Evolutionary conservation across 2,888 invertebrate genomes (phyloP), one percentile per base, ranked within the genome.

Genomic region (Cheiracanthium punctorium): DNA sequence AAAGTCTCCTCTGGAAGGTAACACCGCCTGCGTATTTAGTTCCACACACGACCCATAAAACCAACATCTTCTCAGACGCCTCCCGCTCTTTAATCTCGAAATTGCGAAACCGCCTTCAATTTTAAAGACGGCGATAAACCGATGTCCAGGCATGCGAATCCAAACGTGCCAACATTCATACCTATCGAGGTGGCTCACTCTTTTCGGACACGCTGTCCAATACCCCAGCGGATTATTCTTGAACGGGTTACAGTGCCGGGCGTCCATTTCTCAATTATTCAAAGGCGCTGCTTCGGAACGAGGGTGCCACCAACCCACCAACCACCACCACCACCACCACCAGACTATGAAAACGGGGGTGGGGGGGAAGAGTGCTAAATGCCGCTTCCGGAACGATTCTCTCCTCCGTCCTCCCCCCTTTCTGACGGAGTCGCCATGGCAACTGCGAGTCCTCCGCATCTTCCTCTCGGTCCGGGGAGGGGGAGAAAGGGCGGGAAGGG

Each of bases 391-490:
- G n/a, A 37, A 37, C 37, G 37, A 37, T 48, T 48, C 43, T 37
- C 43, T 48, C 43, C 43, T 48, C 43, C 14, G 10, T 10, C 37
- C 37, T 10, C 4, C 10, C 43, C 43, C 14, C 14, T 48, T 17
- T 2, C 2, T 17, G 14, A 2, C 43, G 17, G 43, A 1, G 65
- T 77, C 72, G 17, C 72, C 52, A 65, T 77, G 71, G 77, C 72
- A 72, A 82, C 82, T n/a, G 71, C 65, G 71, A 41, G 14, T 17
- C 14, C 43, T 48, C 43, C 43, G 43, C 43, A 48, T 48, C 43
- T 48, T 48, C 43, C 43, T 67, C 76, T 76, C 48, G 67, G 48
- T 43, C 29, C 10, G 32, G 20, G 24, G 30, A 14, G n/a, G 33
- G 37, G 58, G 17, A 14, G n/a, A 70, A 37, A 24, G 43, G 29